Percentiles rank a stretch among this genome's conserved stretches.
These are phyloP conservation scores for Polia nebulosa DNA, from an alignment of 2,888 invertebrate genomes.

Conservation along the genomic window DNA sequence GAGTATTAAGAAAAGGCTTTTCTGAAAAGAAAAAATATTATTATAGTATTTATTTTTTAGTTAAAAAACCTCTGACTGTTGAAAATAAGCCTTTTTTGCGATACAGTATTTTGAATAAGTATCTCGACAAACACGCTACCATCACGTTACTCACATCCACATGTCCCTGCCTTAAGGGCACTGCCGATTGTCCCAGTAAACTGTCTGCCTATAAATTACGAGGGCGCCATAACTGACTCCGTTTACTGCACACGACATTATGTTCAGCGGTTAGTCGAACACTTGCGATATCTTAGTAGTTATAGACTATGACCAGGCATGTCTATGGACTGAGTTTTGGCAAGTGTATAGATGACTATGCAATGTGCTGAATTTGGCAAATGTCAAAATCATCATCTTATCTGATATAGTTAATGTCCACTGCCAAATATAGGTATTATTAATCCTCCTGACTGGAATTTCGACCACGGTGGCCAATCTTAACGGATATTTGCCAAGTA, in stretches of 20 bases:
- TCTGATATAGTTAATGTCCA: not conserved
- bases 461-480: too few relatives aligned
- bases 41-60: too few relatives aligned
- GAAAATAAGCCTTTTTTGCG: too few relatives aligned
- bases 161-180: not conserved
- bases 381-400: not conserved
- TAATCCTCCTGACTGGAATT: too few relatives aligned
- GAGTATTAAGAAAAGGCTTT: too few relatives aligned
- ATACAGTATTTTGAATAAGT: not conserved
- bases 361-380: not conserved
- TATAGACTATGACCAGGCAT: not conserved
- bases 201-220: constrained; percentile 32
- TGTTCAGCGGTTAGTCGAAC: constrained; percentile 42
- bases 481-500: too few relatives aligned
- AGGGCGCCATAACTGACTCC: constrained; percentile 21
- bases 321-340: constrained; percentile 15
- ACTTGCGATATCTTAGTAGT: constrained; percentile 22
- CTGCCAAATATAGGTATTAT: not conserved
- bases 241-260: constrained; percentile 49
- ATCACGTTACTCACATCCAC: too few relatives aligned
- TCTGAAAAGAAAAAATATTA: too few relatives aligned
- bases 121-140: not conserved
- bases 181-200: constrained; percentile 19
- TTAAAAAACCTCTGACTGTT: too few relatives aligned
- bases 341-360: not conserved